Conservation (phyloP, 2,113 vertebrate species). For the Prochilodus magdalenae region DNA sequence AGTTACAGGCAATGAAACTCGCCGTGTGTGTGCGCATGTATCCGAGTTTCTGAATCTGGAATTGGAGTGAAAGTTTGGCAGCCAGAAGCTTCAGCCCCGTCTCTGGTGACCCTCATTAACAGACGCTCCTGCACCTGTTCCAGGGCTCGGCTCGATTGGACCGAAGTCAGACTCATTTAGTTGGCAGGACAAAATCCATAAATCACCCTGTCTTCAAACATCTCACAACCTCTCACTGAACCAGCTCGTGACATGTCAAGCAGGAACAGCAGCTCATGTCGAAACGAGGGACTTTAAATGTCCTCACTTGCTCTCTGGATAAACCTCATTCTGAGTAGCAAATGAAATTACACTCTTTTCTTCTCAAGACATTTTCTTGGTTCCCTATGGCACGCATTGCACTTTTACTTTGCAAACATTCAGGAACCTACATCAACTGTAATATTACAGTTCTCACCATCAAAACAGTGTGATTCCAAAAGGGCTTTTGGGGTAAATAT, state of each 20-base stretch:
- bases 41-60: background rate
- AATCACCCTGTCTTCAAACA: constrained; percentile 55
- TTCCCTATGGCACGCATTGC: no score
- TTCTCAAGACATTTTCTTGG: no score
- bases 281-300: background rate
- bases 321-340: background rate
- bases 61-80: constrained; percentile 15
- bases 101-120: constrained; percentile 63
- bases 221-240: constrained; percentile 38
- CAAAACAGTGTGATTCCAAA: no score
- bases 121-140: constrained; percentile 23
- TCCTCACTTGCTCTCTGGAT: background rate
- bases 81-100: constrained; percentile 6
- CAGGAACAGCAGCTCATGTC: constrained; percentile 9
- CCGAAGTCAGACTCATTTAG: constrained; percentile 57
- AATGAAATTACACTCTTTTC: background rate
- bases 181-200: constrained; percentile 48
- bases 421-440: no score
- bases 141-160: constrained; percentile 21
- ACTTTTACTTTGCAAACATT: no score
- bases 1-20: background rate
- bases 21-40: background rate
- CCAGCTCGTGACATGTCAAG: constrained; percentile 1
- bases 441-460: no score
- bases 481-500: no score